phyloP scores from a whole-genome alignment of 2,113 vertebrate species.

The Herpailurus yagouaroundi region DNA sequence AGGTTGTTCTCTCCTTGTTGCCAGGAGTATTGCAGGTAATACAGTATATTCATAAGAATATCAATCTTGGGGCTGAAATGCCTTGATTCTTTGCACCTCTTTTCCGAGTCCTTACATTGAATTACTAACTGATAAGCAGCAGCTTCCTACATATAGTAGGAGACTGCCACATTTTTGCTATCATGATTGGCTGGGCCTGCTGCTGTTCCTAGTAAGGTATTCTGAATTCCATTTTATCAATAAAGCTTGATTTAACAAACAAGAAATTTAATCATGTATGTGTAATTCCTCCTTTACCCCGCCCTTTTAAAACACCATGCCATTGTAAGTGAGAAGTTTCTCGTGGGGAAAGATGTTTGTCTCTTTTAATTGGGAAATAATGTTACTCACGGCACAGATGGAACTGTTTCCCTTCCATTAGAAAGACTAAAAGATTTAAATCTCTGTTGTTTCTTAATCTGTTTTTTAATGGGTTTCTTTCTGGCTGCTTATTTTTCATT shows the following conservation, averaged over 20 bases:
- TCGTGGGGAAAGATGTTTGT: conserved; percentile 83
- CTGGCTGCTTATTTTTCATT: conserved; percentile 76
- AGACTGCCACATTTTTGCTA: conserved; percentile 86
- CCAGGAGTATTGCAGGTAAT: conserved; percentile 70
- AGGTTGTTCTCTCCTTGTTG: conserved; percentile 65
- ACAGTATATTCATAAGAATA: conserved; percentile 70
- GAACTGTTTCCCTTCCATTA: conserved; percentile 71
- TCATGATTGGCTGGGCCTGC: conserved; percentile 89
- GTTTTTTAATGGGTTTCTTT: conserved; percentile 81
- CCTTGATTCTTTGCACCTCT: conserved; percentile 86
- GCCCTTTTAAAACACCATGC: conserved; percentile 83
- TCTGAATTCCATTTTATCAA: conserved; percentile 92
- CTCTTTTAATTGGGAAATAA: conserved; percentile 84
- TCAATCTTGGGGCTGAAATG: conserved; percentile 76
- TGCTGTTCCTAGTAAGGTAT: conserved; percentile 89
- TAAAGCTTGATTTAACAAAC: conserved; percentile 93
- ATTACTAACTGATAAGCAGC: conserved; percentile 82
- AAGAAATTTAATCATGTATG: conserved; percentile 86
- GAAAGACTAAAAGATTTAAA: conserved; percentile 77
- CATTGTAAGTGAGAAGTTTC: conserved; percentile 84
- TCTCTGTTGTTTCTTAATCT: conserved; percentile 74
- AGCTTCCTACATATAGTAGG: conserved; percentile 84
- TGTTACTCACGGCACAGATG: conserved; percentile 81
- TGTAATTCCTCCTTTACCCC: conserved; percentile 87
- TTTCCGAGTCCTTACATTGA: conserved; percentile 83